Conservation (phyloP, 2,113 vertebrate species). For the Mystacornis crossleyi region DNA sequence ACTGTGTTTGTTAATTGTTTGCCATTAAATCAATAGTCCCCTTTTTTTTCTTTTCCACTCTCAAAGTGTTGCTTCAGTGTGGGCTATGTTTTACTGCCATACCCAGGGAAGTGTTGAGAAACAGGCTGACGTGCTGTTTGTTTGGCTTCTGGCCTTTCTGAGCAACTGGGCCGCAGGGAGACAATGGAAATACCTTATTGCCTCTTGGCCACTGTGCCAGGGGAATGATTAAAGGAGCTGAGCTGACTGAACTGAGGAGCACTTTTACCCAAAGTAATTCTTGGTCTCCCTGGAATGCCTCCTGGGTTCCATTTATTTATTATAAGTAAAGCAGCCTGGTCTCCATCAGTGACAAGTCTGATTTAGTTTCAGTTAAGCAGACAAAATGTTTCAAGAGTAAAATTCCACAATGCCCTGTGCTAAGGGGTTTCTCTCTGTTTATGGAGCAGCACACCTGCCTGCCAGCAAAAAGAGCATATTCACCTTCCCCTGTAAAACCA, state of each 20-base stretch:
- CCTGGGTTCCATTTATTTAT: neutral
- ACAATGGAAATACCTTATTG: neutral
- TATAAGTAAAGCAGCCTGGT: neutral
- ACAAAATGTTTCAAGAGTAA: neutral
- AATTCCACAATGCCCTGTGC: neutral
- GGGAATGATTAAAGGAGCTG: neutral
- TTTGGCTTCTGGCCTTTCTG: neutral
- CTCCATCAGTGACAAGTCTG: neutral
- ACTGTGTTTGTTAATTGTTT: neutral
- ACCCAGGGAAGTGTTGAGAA: neutral
- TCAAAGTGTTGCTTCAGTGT: neutral
- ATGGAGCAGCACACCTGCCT: neutral
- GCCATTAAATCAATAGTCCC: neutral
- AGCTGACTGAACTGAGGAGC: neutral
- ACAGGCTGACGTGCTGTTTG: neutral
- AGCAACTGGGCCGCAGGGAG: neutral
- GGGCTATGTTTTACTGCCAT: neutral
- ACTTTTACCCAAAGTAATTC: neutral
- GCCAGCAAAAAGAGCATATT: neutral
- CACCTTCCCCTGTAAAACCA: neutral
- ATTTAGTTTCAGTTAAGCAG: neutral
- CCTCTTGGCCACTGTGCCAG: neutral
- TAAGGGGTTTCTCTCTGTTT: neutral
- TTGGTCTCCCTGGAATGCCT: neutral
- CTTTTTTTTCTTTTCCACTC: accelerated